A percentile compares a stretch with the other conserved stretches of the same genome.
Evolutionary conservation across 2,113 vertebrate genomes (phyloP).

Genomic region (Ceyx cyanopectus): DNA sequence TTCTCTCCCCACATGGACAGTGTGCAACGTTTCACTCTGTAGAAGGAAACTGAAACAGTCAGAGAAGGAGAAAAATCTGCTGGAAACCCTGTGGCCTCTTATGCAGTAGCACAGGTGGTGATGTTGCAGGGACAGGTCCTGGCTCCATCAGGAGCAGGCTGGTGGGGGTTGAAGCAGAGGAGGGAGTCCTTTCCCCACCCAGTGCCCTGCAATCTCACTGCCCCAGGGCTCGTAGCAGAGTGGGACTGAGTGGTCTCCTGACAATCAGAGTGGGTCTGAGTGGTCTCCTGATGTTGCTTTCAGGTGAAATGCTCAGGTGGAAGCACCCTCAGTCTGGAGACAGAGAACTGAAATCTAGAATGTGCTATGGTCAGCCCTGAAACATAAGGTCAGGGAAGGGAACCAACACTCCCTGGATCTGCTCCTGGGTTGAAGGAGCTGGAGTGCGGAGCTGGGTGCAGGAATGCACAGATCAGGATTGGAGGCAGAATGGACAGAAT

Average conservation of each 20-base stretch:
- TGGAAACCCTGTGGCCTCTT: background rate
- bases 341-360: background rate
- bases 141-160: background rate
- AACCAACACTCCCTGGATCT: background rate
- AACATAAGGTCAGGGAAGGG: background rate
- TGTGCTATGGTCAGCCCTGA: background rate
- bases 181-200: background rate
- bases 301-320: background rate
- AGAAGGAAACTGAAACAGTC: background rate
- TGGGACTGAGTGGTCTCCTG: background rate
- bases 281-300: background rate
- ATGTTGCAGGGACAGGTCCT: background rate
- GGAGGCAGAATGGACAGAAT: background rate
- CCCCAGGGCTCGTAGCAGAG: background rate
- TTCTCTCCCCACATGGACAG: background rate
- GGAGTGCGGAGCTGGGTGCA: background rate
- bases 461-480: background rate
- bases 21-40: background rate
- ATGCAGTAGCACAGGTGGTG: background rate
- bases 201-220: background rate
- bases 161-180: background rate
- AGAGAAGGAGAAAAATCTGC: background rate
- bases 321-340: background rate
- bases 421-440: background rate
- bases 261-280: background rate